Evolutionary conservation across 2,888 invertebrate genomes (phyloP), one percentile per base, ranked within the genome.

Genomic region (Cabera pusaria): DNA sequence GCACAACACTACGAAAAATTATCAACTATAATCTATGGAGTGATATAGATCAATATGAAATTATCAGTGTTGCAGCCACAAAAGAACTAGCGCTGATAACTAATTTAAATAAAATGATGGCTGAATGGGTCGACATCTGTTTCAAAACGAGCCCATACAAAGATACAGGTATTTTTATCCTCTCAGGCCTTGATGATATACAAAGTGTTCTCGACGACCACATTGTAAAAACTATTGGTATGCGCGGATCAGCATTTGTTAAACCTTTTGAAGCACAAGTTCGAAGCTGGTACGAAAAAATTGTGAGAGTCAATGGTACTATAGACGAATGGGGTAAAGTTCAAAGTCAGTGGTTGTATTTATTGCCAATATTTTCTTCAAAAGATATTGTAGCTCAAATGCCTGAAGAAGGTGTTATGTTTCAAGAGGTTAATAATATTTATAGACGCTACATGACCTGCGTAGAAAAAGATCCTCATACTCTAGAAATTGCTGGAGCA

Each of bases 261-360:
- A 95, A 96, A 69, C 95, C 96, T 0, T 95, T 96, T 62, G 94
- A 95, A 78, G 59, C 74, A 11, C 90, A 92, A 74, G 93, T 93
- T 0, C 92, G 90, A 63, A 80, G 90, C 1, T 96, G 96, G 93
- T 96, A 96, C 71, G 93, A 94, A 5, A 93, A 93, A 66, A 90
- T 96, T 19, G 68, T 89, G 1, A 85, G 94, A 44, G 91, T 94
- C 4, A 93, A 93, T 66, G 82, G 85, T 25, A 95, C 95, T 2
- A 90, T 96, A 21, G 95, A 96, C 44, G 94, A 94, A 76, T 96
- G 96, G 96, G 92, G 94, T 16, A 95, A 94, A 88, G 95, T 96
- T 11, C 96, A 97, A 84, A 91, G 93, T 32, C 94, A 95, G 46
- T 97, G 97, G 96, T 82, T 96, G 46, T 96, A 97, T 70, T 85